A percentile compares a stretch with the other conserved stretches of the same genome.
Conservation (phyloP, 2,797 vertebrate genomes). For the Chaenodraco wilsoni region DNA sequence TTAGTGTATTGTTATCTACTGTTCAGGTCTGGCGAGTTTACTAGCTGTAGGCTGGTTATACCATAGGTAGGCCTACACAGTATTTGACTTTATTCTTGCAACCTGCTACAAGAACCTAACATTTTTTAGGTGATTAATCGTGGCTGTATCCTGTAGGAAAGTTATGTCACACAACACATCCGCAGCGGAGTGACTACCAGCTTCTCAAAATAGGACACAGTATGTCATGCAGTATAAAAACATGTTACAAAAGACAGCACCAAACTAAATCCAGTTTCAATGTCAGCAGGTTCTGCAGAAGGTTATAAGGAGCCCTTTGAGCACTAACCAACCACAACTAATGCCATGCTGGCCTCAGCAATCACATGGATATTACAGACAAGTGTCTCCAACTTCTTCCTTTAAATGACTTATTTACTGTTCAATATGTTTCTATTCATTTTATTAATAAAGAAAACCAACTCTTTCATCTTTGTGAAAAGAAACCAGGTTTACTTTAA, state of each 20-base stretch:
- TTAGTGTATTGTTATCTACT: neutral
- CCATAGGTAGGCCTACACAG: neutral
- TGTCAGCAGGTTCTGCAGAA: conserved; percentile 5
- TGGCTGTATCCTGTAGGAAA: neutral
- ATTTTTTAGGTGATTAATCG: conserved; percentile 8
- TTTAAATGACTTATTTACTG: too few species aligned
- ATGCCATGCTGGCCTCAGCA: conserved; percentile 38
- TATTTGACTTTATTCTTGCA: neutral
- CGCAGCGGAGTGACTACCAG: neutral
- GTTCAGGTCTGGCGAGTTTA: neutral
- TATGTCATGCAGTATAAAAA: neutral
- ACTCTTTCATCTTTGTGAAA: neutral
- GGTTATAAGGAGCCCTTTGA: conserved; percentile 38
- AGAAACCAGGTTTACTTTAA: neutral
- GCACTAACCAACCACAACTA: conserved; percentile 24
- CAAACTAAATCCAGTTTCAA: neutral
- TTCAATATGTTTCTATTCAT: neutral
- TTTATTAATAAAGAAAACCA: neutral
- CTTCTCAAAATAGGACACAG: neutral
- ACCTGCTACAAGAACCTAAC: neutral
- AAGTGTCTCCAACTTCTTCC: conserved; percentile 6
- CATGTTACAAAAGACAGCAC: neutral
- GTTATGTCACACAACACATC: neutral
- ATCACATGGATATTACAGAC: conserved; percentile 37
- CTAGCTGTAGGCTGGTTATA: neutral